Percentiles rank a stretch among this genome's conserved stretches.
Evolutionary conservation across 2,113 vertebrate species (phyloP).

Genomic region (Stigmatopora argus): DNA sequence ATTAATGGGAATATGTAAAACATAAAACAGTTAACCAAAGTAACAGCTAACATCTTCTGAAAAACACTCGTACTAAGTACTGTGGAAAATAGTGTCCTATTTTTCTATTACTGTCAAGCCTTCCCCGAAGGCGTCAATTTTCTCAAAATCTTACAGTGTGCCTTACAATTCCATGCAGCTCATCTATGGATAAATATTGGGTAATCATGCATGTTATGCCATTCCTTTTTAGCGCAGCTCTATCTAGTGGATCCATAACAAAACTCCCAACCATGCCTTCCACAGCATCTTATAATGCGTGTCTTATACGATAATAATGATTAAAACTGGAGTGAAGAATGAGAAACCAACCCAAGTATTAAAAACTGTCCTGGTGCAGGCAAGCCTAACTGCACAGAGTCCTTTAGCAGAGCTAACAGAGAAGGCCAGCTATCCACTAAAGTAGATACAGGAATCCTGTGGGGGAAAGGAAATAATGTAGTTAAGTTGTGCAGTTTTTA

Average conservation of each 20-base stretch:
- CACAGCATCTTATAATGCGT: too few species aligned
- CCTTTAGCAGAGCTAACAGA: constrained; percentile 87
- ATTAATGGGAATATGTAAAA: neutral
- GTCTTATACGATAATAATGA: neutral
- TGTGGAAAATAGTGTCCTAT: too few species aligned
- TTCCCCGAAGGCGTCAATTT: too few species aligned
- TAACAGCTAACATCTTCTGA: neutral
- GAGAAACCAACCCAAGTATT: constrained; percentile 82
- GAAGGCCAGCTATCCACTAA: constrained; percentile 96
- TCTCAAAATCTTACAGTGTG: too few species aligned
- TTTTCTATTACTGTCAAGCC: too few species aligned
- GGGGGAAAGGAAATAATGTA: constrained; percentile 11
- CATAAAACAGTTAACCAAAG: neutral
- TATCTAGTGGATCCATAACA: too few species aligned
- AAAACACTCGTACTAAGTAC: neutral
- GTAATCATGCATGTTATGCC: too few species aligned
- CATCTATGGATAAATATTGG: too few species aligned
- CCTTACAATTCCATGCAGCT: too few species aligned
- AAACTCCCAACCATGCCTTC: too few species aligned
- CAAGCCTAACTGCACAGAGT: constrained; percentile 88
- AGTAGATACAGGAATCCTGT: constrained; percentile 88
- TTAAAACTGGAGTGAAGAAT: neutral
- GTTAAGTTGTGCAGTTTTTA: neutral
- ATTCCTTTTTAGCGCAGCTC: too few species aligned
- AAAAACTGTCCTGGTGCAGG: constrained; percentile 96